Conservation (phyloP, 2,797 vertebrate species). For the Micrastur ruficollis region DNA sequence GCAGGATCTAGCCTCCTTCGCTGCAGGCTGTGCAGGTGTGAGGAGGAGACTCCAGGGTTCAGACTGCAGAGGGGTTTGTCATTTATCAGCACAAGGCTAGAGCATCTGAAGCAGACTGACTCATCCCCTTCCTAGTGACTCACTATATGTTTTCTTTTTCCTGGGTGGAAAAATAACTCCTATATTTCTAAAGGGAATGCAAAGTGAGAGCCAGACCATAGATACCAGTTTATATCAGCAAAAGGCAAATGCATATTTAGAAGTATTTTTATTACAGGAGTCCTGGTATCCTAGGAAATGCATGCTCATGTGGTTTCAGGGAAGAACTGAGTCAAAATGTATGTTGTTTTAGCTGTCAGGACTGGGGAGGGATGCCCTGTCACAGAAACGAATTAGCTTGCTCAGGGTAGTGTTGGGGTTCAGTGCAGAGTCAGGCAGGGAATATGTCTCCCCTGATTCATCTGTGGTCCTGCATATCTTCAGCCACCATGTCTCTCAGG, state of each 20-base stretch:
- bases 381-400: neutral
- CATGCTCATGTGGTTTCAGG: neutral
- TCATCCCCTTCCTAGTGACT: conserved; percentile 43
- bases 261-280: conserved; percentile 7
- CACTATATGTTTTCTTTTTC: conserved; percentile 4
- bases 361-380: neutral
- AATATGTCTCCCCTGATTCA: neutral
- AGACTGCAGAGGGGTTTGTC: neutral
- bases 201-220: neutral
- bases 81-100: neutral
- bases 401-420: rapidly evolving
- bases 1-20: neutral
- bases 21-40: neutral
- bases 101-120: conserved; percentile 17
- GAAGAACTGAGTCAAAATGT: neutral
- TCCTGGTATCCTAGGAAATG: neutral
- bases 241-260: conserved; percentile 6
- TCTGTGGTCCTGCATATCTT: neutral
- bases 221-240: neutral
- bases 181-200: neutral
- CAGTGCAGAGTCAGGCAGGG: neutral
- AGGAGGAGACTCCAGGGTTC: neutral
- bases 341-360: neutral
- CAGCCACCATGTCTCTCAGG: rapidly evolving
- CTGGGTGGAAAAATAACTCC: neutral